phyloP scores from a whole-genome alignment of 2,113 vertebrate species.

The Typhlomys cinereus region DNA sequence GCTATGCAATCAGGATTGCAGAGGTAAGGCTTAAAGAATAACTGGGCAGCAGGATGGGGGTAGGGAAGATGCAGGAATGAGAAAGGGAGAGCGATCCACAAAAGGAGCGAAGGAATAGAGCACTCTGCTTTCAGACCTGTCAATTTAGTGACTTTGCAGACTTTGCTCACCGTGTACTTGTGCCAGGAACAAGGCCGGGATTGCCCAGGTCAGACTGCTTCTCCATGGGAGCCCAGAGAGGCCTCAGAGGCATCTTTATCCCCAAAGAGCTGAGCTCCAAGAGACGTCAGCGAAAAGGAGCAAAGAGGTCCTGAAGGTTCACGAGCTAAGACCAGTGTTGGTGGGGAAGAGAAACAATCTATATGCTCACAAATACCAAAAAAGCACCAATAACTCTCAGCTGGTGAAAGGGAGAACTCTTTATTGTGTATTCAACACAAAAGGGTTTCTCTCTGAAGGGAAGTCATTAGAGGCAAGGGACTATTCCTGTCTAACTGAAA shows the following conservation, averaged over 20 bases:
- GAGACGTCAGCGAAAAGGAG: background rate
- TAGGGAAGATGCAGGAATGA: background rate
- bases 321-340: background rate
- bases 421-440: slow-evolving; percentile 34
- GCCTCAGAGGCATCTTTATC: background rate
- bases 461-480: slow-evolving; percentile 28
- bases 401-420: background rate
- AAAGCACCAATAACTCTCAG: background rate
- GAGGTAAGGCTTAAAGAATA: slow-evolving; percentile 56
- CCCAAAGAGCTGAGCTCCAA: background rate
- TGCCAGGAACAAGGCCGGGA: background rate
- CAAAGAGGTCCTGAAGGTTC: background rate
- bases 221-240: background rate
- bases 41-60: background rate
- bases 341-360: background rate
- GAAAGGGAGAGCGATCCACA: background rate
- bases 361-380: background rate
- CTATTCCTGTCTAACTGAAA: slow-evolving; percentile 58
- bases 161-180: background rate
- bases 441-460: slow-evolving; percentile 15
- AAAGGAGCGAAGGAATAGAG: background rate
- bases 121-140: background rate
- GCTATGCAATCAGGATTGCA: slow-evolving; percentile 53
- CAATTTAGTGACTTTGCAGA: background rate
- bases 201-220: slow-evolving; percentile 1